Conservation (phyloP, 2,888 invertebrate genomes). For the Dryobota labecula region DNA sequence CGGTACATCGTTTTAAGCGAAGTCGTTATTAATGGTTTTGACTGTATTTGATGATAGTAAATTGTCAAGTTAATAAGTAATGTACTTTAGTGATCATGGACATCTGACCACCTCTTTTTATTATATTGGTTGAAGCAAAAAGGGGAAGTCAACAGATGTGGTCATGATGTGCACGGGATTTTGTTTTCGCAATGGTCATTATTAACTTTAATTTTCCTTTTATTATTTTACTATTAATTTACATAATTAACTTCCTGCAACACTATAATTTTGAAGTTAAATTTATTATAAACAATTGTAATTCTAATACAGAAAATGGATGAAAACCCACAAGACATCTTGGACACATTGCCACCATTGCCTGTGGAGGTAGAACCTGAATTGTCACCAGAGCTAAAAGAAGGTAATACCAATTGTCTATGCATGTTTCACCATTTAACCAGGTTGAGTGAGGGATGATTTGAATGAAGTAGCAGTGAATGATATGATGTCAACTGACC, state of each 20-base stretch:
- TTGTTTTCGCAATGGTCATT: too few species aligned
- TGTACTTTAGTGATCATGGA: too few species aligned
- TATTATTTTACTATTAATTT: too few species aligned
- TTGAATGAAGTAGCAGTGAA: not conserved
- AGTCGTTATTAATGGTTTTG: too few species aligned
- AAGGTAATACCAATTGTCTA: slow-evolving; percentile 86
- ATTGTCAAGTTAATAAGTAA: not conserved
- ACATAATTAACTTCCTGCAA: too few species aligned
- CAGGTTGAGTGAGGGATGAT: not conserved
- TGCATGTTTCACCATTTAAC: not conserved
- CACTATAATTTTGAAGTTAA: not conserved
- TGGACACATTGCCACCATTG: slow-evolving; percentile 88
- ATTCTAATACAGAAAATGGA: slow-evolving; percentile 73
- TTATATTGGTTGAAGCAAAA: too few species aligned
- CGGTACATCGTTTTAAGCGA: too few species aligned
- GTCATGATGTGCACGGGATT: too few species aligned
- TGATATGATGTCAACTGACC: not conserved
- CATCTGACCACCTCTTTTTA: too few species aligned
- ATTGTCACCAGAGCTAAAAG: slow-evolving; percentile 92
- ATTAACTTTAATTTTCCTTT: too few species aligned
- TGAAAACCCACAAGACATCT: slow-evolving; percentile 86
- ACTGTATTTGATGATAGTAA: not conserved
- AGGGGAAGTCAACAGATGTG: too few species aligned
- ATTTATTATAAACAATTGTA: not conserved
- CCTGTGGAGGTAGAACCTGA: slow-evolving; percentile 84